Evolutionary conservation across 1,140 invertebrate species (phyloP), one percentile per base, ranked within the genome.

Genomic region (Ceratitis capitata): DNA sequence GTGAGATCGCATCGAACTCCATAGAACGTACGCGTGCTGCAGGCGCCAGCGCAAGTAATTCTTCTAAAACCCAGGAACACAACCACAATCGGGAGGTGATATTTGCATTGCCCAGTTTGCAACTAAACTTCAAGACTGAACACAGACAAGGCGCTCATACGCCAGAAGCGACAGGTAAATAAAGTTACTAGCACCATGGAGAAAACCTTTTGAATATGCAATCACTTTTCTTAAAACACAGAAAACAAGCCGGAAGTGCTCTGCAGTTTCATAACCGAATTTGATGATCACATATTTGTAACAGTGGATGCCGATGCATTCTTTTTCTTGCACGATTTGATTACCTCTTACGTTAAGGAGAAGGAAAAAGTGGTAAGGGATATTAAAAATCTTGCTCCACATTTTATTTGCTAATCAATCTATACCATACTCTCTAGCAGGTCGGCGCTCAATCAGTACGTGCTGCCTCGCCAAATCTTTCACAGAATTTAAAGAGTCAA

Each of bases 271-370:
- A 98, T 99, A 42, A 99, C 98, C 10, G 98, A 99, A 92, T 99
- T 99, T 93, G 98, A 99, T 92, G 98, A 99, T 92, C 98, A 99
- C 91, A 99, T 99, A 88, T 98, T 98, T 92, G 98, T 99, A 84
- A 98, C 98, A 2, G 98, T 99, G 86, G 98, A 99, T 93, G 98
- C 98, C 0, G 98, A 99, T 92, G 97, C 97, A 19, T 99, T 99
- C 92, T 97, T 99, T 92, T 99, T 99, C 92, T 93, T 99, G 56
- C 98, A 99, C 92, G 98, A 99, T 92, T 94, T 99, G 39, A 98
- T 99, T 82, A 98, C 96, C 0, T 98, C 97, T 0, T 99, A 99
- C 90, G 95, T 99, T 19, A 98, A 96, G 91, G 97, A 98, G 92
- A 98, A 97, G 91, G 97, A 98, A 88, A 93, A 95, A 93, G 94